Base-by-base conservation (phyloP, 1,140 invertebrate species). In the Latrodectus geometricus region DNA sequence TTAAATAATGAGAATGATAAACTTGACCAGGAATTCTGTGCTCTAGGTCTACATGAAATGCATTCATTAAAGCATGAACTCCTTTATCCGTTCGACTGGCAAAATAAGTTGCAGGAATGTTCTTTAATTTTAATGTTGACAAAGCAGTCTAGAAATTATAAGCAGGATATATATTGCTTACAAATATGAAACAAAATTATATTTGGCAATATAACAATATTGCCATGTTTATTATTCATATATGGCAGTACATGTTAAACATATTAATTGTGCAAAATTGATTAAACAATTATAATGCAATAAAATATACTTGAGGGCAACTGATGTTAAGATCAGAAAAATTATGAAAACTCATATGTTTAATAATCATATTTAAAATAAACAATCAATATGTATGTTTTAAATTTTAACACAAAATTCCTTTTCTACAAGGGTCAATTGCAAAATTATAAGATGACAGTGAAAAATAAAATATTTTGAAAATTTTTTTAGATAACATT, bases 81-180 rank as follows among this genome's bases (percentile, higher is more conserved):
- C 89, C 89, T 75, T 81, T 86, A 56, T 89, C 88, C 14, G 89
- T 89, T 72, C 89, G 79, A 52, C 88, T 89, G 23, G 87, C 80
- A 54, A 87, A 72, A 23, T n/a, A 17, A 48, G 88, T 61, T 0
- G 14, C 20, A 20, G 81, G 66, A 23, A 52, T n/a, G 73, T 88
- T 88, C 4, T 61, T n/a, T 11, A 69, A 56, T 69, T 73, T 65
- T 48, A 89, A 86, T 15, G 15, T 69, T 12, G 9, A 23, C 15
- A 88, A 54, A 14, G 85, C 85, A 66, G 11, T 68, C 85, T 87
- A 17, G 9, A 86, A 86, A 35, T 35, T 35, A 35, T 35, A 5
- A 35, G 35, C 35, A 35, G 5, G 35, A 35, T 35, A 35, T 3
- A 35, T 35, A 35, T 35, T 35, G 35, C 35, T 1, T 4, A 7